Conservation (phyloP, 2,797 vertebrate species). For the Podargus strigoides region DNA sequence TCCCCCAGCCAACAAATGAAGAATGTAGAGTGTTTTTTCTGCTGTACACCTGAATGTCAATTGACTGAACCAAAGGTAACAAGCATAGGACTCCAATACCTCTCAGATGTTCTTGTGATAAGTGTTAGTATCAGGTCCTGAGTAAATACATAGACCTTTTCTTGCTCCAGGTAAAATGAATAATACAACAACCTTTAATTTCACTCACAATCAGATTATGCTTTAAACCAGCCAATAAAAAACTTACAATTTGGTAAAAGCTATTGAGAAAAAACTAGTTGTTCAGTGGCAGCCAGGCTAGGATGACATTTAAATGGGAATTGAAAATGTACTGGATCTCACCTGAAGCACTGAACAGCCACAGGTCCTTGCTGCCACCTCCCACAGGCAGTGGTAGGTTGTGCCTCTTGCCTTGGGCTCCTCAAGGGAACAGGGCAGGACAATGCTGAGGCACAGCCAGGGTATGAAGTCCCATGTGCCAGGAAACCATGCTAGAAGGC, state of each 20-base stretch:
- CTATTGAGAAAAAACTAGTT: neutral
- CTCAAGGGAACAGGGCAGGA: neutral
- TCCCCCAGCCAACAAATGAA: neutral
- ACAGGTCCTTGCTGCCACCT: neutral
- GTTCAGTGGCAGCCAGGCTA: neutral
- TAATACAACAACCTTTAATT: neutral
- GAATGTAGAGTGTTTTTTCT: neutral
- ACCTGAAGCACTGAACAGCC: neutral
- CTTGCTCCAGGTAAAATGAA: neutral
- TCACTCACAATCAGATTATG: neutral
- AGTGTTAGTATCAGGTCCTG: neutral
- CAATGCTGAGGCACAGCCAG: rapidly evolving
- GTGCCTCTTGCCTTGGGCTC: neutral
- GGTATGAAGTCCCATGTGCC: rapidly evolving
- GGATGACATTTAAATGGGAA: neutral
- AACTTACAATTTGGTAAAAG: neutral
- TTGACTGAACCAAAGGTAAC: neutral
- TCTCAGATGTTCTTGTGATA: neutral
- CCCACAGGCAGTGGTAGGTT: neutral
- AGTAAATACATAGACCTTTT: neutral
- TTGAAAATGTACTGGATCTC: neutral
- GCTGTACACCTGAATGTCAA: neutral
- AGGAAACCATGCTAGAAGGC: neutral
- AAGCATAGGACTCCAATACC: neutral
- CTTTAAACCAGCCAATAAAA: neutral